Base-by-base conservation (phyloP, 2,888 invertebrate species). In the Thecophora atra region DNA sequence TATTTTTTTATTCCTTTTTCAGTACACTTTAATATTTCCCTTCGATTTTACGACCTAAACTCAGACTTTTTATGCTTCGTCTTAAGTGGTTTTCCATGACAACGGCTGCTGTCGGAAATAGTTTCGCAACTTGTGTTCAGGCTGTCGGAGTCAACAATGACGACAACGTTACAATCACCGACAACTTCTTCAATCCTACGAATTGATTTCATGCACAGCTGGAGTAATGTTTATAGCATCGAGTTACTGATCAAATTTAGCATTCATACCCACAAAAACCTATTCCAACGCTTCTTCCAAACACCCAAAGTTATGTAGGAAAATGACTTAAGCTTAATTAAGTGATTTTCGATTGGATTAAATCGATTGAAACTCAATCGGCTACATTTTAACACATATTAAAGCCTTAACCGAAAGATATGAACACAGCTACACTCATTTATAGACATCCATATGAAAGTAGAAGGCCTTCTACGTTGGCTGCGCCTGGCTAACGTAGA, bases 241-340 rank as follows among this genome's bases (percentile, higher is more conserved):
- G 60, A 19, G 28, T 28, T 47, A 52, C 44, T 47, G 44, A 42
- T 60, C 28, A 28, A 17, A 37, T 21, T 44, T 15, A 65, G 47
- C 56, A 60, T 70, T 72, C 52, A 28, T 13, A 47, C 19, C 63
- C 52, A 28, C 44, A 28, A 24, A 19, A 3, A 67, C 62, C 42
- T n/a, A 70, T 72, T 68, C 74, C 68, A 71, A 72, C 54, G 73
- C 65, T 65, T 37, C 28, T 17, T 11, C 17, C 13, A 47, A 5
- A 1, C 47, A 1, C 17, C 5, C 13, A 47, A 47, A 6, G 5
- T n/a, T 5, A 47, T 47, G 37, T 47, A 47, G 17, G n/a, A 15
- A 47, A 47, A n/a, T n/a, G n/a, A n/a, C n/a, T n/a, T n/a, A n/a
- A n/a, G n/a, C n/a, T n/a, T n/a, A n/a, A n/a, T n/a, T n/a, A n/a